phyloP scores from a whole-genome alignment of 2,888 invertebrate genomes.

The Sminthurinus aureus region DNA sequence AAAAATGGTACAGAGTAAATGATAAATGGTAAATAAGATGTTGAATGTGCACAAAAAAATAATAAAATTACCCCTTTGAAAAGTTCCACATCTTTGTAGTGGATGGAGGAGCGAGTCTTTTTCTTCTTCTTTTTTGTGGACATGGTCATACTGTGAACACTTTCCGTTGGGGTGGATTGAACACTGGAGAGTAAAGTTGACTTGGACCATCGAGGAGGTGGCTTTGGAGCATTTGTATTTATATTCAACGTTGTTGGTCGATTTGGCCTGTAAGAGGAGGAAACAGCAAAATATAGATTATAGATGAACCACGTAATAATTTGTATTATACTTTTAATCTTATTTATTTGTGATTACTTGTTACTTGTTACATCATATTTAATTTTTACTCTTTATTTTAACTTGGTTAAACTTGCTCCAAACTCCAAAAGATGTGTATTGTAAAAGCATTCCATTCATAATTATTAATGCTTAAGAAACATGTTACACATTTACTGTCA shows the following conservation, averaged over 20 bases:
- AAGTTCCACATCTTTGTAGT: conserved; percentile 60
- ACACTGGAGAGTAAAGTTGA: conserved; percentile 58
- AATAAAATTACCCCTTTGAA: conserved; percentile 58
- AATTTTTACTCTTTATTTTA: too few relatives aligned
- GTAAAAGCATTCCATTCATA: too few relatives aligned
- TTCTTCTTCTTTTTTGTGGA: conserved; percentile 57
- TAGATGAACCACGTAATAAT: background rate
- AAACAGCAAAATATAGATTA: background rate
- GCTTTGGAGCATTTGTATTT: conserved; percentile 49
- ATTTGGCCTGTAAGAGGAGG: conserved; percentile 38
- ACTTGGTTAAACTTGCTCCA: too few relatives aligned
- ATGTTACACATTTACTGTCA: too few relatives aligned
- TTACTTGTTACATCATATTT: too few relatives aligned
- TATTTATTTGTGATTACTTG: too few relatives aligned
- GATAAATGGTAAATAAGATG: background rate
- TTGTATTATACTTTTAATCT: background rate
- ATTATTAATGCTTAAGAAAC: too few relatives aligned
- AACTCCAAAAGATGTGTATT: too few relatives aligned
- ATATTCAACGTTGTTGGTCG: conserved; percentile 59
- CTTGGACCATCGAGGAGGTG: conserved; percentile 58
- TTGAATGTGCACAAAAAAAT: too few relatives aligned
- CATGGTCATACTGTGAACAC: conserved; percentile 58
- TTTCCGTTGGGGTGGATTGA: conserved; percentile 59
- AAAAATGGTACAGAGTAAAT: background rate
- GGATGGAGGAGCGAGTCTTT: conserved; percentile 54